A percentile compares a stretch with the other conserved stretches of the same genome.
phyloP scores from a whole-genome alignment of 35 echinoderm and acorn worm genomes.

The Holothuria glaberrima region DNA sequence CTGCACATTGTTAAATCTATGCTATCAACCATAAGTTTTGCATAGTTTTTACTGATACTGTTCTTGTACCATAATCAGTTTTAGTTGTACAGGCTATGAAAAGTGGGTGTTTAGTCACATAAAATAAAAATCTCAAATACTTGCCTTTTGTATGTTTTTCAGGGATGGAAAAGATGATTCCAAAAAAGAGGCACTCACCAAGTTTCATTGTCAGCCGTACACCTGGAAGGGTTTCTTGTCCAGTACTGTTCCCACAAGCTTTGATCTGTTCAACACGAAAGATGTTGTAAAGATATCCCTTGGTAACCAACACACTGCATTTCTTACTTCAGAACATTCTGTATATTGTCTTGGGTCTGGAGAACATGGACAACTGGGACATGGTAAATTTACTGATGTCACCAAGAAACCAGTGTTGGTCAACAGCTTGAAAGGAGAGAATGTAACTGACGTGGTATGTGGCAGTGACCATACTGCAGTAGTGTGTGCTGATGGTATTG shows the following conservation, averaged over 20 bases:
- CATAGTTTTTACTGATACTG: too few species aligned
- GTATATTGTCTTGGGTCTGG: slow-evolving; percentile 83
- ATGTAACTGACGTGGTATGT: slow-evolving; percentile 92
- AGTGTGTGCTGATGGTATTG: slow-evolving; percentile 94
- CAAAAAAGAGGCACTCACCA: not conserved
- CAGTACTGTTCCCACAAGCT: slow-evolving; percentile 67
- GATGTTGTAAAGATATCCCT: slow-evolving; percentile 93
- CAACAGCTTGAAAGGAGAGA: slow-evolving; percentile 88
- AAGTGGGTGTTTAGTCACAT: too few species aligned
- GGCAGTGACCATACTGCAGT: slow-evolving; percentile 95
- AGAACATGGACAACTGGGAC: slow-evolving; percentile 89
- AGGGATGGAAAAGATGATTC: slow-evolving; percentile 37
- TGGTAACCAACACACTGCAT: slow-evolving; percentile 86
- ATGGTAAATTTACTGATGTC: slow-evolving; percentile 93
- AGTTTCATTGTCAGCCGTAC: slow-evolving; percentile 49
- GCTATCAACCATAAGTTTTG: too few species aligned
- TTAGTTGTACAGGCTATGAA: too few species aligned
- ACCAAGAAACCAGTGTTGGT: slow-evolving; percentile 94
- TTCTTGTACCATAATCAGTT: too few species aligned
- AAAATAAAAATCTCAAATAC: too few species aligned
- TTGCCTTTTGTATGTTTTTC: not conserved
- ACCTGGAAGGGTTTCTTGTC: slow-evolving; percentile 94
- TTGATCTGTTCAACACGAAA: slow-evolving; percentile 74
- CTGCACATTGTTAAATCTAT: too few species aligned
- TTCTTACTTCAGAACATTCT: slow-evolving; percentile 74